phyloP scores from a whole-genome alignment of 2,888 invertebrate genomes.

The Lithophane socia region DNA sequence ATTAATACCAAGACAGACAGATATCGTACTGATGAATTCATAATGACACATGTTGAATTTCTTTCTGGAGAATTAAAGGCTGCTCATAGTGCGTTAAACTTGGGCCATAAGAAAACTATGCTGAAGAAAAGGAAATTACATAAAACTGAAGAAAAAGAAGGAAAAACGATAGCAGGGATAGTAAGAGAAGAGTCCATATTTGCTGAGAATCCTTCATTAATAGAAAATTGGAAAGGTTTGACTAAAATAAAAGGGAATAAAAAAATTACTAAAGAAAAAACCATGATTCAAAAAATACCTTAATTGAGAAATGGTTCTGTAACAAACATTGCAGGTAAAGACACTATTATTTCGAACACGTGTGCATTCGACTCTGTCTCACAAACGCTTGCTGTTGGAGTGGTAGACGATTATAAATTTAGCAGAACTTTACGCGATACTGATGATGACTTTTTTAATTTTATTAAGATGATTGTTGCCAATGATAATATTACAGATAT shows the following conservation, averaged over 20 bases:
- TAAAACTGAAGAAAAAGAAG: neutral
- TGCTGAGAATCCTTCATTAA: too few species aligned
- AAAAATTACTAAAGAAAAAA: neutral
- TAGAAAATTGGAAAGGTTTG: neutral
- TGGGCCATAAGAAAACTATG: neutral
- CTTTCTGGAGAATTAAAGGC: neutral
- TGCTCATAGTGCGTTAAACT: neutral
- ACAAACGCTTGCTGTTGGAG: constrained; percentile 4
- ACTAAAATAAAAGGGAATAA: neutral
- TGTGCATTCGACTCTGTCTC: constrained; percentile 2
- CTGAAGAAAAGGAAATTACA: constrained; percentile 1
- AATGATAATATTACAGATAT: constrained; percentile 4
- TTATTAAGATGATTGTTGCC: neutral
- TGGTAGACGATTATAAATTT: neutral
- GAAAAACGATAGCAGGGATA: neutral
- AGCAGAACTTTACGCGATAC: neutral
- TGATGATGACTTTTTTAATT: constrained; percentile 1
- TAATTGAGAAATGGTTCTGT: neutral
- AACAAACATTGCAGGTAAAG: neutral
- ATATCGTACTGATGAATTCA: constrained; percentile 1
- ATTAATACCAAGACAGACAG: constrained; percentile 2
- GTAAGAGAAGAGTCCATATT: neutral
- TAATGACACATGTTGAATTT: neutral
- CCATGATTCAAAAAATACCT: constrained; percentile 1
- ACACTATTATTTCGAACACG: constrained; percentile 1